Conservation (phyloP, 2,888 invertebrate genomes). For the Chrysodeixis includens region DNA sequence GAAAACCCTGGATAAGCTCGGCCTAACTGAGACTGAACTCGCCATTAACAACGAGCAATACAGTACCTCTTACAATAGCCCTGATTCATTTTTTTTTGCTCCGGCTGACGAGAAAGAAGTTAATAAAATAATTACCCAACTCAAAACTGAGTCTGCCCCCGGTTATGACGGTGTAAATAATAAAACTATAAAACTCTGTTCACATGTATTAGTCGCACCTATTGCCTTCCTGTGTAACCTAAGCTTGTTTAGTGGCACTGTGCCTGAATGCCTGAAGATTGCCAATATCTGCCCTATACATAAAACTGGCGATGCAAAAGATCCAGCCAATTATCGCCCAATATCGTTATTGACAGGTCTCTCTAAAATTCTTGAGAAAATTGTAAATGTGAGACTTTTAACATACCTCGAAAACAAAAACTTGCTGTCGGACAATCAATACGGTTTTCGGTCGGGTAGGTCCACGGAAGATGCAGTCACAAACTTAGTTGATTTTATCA, state of each 20-base stretch:
- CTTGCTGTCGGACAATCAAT: neutral
- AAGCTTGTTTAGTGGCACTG: slow-evolving; percentile 5
- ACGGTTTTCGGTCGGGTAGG: neutral
- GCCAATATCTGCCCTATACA: no score
- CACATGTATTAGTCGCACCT: neutral
- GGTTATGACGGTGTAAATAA: slow-evolving; percentile 7
- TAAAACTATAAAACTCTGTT: neutral
- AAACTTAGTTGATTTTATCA: neutral
- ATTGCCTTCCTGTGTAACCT: slow-evolving; percentile 9
- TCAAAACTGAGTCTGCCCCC: slow-evolving; percentile 8
- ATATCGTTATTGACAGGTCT: slow-evolving; percentile 18
- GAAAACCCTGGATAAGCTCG: slow-evolving; percentile 5
- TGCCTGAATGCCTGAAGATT: no score
- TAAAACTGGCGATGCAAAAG: neutral
- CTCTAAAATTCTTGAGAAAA: slow-evolving; percentile 9
- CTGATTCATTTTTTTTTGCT: slow-evolving; percentile 12
- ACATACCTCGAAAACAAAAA: neutral
- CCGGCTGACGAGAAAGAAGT: slow-evolving; percentile 11
- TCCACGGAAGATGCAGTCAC: slow-evolving; percentile 7
- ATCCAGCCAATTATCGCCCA: slow-evolving; percentile 14
- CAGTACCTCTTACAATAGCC: slow-evolving; percentile 7
- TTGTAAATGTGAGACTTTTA: neutral
- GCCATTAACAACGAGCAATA: slow-evolving; percentile 12
- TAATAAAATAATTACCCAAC: slow-evolving; percentile 10
- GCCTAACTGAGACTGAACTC: slow-evolving; percentile 5